Evolutionary conservation across 2,797 vertebrate genomes (phyloP).

Genomic region (Trichosurus vulpecula): DNA sequence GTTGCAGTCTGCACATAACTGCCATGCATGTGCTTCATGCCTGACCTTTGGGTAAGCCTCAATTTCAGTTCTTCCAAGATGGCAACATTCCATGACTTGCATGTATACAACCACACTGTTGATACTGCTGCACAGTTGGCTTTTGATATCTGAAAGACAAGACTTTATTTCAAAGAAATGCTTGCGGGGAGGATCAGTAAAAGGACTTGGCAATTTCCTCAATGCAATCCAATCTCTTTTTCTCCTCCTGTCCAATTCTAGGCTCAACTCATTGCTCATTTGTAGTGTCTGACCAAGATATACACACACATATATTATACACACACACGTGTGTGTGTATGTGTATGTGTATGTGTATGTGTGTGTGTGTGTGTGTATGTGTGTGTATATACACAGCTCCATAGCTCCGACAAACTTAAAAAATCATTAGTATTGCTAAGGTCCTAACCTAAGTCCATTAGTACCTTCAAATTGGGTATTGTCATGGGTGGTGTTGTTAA

Average conservation of each 20-base stretch:
- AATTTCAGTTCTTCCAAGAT: neutral
- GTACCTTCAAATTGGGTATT: neutral
- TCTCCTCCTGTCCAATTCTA: neutral
- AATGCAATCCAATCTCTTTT: neutral
- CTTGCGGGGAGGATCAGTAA: neutral
- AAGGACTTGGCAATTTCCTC: neutral
- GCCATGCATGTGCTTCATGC: neutral
- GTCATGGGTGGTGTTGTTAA: neutral
- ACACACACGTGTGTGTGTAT: too few relatives aligned
- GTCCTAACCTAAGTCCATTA: neutral
- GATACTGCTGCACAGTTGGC: neutral
- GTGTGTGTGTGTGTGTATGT: too few relatives aligned
- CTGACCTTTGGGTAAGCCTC: neutral
- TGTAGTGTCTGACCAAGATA: neutral
- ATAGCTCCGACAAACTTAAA: neutral
- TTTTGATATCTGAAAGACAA: neutral
- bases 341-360: too few relatives aligned
- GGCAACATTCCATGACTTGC: neutral
- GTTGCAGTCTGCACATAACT: neutral
- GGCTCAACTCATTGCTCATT: neutral
- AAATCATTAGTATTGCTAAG: neutral
- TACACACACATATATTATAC: too few relatives aligned
- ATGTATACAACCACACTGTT: neutral
- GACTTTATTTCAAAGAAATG: neutral
- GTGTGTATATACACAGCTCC: too few relatives aligned